phyloP scores from a whole-genome alignment of 2,113 vertebrate species.

The Hydrochoerus hydrochaeris region DNA sequence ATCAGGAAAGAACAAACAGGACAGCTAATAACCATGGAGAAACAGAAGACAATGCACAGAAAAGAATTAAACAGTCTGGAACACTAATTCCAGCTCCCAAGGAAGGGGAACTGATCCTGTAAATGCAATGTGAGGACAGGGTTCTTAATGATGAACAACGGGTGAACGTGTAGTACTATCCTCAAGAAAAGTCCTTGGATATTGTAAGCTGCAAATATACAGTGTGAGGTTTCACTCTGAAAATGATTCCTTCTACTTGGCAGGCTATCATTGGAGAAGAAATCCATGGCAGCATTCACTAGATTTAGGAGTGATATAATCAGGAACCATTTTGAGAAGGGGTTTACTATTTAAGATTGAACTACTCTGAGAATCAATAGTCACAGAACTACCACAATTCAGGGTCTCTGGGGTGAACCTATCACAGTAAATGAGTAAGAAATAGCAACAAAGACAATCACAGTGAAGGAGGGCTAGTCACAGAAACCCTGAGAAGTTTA shows the following conservation, averaged over 20 bases:
- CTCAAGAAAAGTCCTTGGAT: background rate
- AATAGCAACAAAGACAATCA: background rate
- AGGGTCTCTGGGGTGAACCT: background rate
- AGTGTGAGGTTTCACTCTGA: background rate
- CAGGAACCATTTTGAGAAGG: background rate
- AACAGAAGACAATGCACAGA: background rate
- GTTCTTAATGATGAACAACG: background rate
- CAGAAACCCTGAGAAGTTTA: background rate
- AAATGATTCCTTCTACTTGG: background rate
- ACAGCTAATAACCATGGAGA: background rate
- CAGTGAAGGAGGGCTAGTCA: background rate
- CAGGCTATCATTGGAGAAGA: background rate
- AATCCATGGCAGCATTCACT: background rate
- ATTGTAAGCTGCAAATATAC: background rate
- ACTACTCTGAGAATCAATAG: background rate
- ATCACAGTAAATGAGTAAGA: background rate
- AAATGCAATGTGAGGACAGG: background rate
- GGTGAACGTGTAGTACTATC: background rate
- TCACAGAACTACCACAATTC: background rate
- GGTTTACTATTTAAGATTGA: background rate
- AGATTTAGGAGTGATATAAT: background rate
- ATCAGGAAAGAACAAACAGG: background rate
- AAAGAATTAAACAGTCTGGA: background rate
- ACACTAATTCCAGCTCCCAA: background rate
- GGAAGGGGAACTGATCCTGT: background rate